Evolutionary conservation across 2,888 invertebrate species (phyloP).

Genomic region (Drosophila nr. perissopoda): DNA sequence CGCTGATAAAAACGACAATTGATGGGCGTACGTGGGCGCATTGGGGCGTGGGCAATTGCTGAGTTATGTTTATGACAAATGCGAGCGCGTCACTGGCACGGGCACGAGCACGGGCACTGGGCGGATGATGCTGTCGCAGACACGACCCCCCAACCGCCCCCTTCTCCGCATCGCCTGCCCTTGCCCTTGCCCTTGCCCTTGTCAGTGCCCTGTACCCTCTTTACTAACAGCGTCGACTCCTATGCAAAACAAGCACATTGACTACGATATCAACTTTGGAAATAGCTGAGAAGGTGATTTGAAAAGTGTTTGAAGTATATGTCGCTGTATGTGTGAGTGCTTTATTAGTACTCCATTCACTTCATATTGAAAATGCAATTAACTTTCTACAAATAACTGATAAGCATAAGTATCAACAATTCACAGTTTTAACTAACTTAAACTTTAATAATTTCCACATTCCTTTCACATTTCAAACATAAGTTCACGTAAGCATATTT

Average conservation of each 20-base stretch:
- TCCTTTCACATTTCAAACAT: not conserved
- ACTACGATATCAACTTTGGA: not conserved
- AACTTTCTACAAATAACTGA: not conserved
- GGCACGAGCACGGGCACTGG: constrained; percentile 4
- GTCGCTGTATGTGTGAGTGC: not conserved
- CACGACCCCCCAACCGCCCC: not conserved
- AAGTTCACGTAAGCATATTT: not conserved
- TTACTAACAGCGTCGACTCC: not conserved
- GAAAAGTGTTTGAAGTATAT: not conserved
- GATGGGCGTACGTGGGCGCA: constrained; percentile 77
- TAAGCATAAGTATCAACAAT: not conserved
- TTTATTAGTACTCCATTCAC: not conserved
- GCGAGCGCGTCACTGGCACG: constrained; percentile 38
- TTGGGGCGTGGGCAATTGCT: constrained; percentile 79
- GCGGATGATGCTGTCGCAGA: constrained; percentile 38
- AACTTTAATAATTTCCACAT: not conserved
- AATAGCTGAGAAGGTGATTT: not conserved
- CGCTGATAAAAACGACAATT: constrained; percentile 79
- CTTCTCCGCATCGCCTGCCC: not conserved
- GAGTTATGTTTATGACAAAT: constrained; percentile 81
- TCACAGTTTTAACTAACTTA: not conserved
- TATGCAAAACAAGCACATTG: not conserved
- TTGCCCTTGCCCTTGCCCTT: not conserved
- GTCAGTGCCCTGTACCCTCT: not conserved
- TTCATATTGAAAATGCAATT: not conserved